Evolutionary conservation across 1,140 invertebrate genomes (phyloP).

Genomic region (Varroa destructor): DNA sequence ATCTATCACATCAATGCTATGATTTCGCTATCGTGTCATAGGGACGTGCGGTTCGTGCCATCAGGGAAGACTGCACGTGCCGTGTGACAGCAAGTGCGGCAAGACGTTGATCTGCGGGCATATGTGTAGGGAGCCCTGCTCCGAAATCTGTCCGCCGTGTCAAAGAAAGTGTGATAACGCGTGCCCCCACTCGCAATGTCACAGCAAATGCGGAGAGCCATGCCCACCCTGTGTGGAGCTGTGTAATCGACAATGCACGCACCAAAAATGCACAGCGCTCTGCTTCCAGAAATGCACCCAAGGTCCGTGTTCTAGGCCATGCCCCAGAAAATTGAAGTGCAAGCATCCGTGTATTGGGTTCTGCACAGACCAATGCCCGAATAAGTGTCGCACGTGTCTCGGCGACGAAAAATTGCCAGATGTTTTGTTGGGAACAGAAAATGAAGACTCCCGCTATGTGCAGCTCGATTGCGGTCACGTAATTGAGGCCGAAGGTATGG

Average conservation of each 20-base stretch:
- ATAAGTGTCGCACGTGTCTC: conserved; percentile 41
- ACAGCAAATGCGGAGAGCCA: conserved; percentile 32
- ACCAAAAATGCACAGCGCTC: conserved; percentile 46
- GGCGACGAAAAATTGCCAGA: conserved; percentile 43
- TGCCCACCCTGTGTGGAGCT: conserved; percentile 33
- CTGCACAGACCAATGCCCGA: conserved; percentile 52
- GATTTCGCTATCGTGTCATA: not conserved
- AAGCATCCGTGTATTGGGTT: conserved; percentile 53
- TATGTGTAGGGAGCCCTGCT: conserved; percentile 36
- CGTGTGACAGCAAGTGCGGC: conserved; percentile 38
- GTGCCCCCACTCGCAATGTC: conserved; percentile 33
- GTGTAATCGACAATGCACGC: conserved; percentile 43
- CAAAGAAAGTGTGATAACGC: conserved; percentile 33
- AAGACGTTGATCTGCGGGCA: conserved; percentile 41
- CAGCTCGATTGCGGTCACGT: conserved; percentile 51
- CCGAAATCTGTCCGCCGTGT: conserved; percentile 36
- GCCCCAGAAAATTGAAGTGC: conserved; percentile 47
- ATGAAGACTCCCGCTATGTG: conserved; percentile 44
- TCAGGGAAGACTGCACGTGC: conserved; percentile 45
- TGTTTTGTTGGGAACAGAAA: conserved; percentile 45
- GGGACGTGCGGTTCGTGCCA: conserved; percentile 32
- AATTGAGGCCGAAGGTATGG: conserved; percentile 48
- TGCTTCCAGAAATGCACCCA: conserved; percentile 50
- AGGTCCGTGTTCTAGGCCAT: conserved; percentile 46
- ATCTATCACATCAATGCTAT: too few species aligned